These are phyloP conservation scores for Poeciliopsis presidionis DNA, from an alignment of 2,797 vertebrate genomes.

Conservation along the genomic window DNA sequence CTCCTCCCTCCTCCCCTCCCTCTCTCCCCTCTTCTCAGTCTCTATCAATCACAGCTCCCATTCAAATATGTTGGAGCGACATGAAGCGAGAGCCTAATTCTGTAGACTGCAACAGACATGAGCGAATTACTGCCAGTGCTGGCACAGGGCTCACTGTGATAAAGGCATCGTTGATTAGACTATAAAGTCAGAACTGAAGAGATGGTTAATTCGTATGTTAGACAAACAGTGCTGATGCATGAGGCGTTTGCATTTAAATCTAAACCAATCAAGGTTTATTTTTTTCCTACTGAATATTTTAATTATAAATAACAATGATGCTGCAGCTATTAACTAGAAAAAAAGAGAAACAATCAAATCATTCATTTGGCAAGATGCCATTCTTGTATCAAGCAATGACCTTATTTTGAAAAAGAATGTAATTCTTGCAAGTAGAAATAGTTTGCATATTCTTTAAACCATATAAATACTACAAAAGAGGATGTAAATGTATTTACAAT, in stretches of 20 bases:
- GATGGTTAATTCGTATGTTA: not conserved
- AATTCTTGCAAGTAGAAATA: not conserved
- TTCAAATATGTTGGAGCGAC: slow-evolving; percentile 59
- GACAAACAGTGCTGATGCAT: not conserved
- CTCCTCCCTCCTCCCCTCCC: slow-evolving; percentile 20
- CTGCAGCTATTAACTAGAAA: slow-evolving; percentile 19
- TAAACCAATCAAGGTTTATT: slow-evolving; percentile 43
- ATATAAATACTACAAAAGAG: not conserved
- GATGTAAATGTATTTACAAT: not conserved
- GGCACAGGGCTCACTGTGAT: slow-evolving; percentile 43
- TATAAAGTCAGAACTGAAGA: slow-evolving; percentile 8
- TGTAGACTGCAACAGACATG: slow-evolving; percentile 25
- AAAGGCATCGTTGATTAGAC: slow-evolving; percentile 19
- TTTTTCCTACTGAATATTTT: slow-evolving; percentile 21
- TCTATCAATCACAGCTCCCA: slow-evolving; percentile 60
- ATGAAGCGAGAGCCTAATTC: slow-evolving; percentile 28
- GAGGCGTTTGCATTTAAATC: slow-evolving; percentile 18
- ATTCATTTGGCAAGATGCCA: slow-evolving; percentile 34
- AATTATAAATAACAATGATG: slow-evolving; percentile 21
- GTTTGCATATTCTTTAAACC: not conserved
- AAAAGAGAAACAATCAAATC: slow-evolving; percentile 13
- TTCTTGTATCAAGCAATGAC: slow-evolving; percentile 10
- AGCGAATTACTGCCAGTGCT: slow-evolving; percentile 39
- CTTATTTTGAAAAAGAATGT: not conserved
- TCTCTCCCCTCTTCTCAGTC: slow-evolving; percentile 29